Base-by-base conservation (phyloP, 2,797 vertebrate genomes). In the Sebastes goodei region DNA sequence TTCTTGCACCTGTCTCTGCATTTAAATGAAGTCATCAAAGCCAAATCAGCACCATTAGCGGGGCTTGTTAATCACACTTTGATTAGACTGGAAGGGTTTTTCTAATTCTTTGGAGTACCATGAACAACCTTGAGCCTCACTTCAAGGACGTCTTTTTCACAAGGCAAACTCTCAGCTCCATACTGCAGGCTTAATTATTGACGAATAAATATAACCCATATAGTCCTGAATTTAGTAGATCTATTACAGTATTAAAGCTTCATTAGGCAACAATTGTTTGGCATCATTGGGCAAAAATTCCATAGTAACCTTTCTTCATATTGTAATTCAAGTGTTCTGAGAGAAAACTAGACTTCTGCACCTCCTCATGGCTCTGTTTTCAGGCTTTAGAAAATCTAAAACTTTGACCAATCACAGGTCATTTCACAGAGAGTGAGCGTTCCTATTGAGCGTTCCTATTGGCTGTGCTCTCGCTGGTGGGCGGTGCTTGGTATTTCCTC, bases 11-110 rank as follows among this genome's bases (percentile, higher is more conserved):
- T 90, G 92, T 66, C 77, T 66, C 69, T 90, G 91, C 91, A 94
- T 94, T 90, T 89, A 85, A 94, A 95, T 94, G 3, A 93, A 90
- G 87, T 91, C 78, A 90, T 91, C 89, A 91, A 86, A 87, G 81
- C 64, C 74, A 83, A 65, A 73, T 81, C 68, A 60, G 74, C 38
- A 30, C 75, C 77, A 82, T 91, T 84, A 86, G 78, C 33, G 32
- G 46, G 9, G 67, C 77, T 88, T 87, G 80, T 93, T 90, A 92
- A 90, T 88, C 55, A 90, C 76, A 84, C 66, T 83, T 79, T 91
- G 82, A 91, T 94, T 86, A 88, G 71, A 86, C 38, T 65, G 29
- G 66, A 87, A 75, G 72, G 49, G 38, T 68, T 86, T 60, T 80
- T 78, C 15, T 81, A 74, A 66, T 76, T 81, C 17, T 78, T 63